A percentile compares a stretch with the other conserved stretches of the same genome.
phyloP scores from a whole-genome alignment of 2,113 vertebrate genomes.

The Cynocephalus volans region DNA sequence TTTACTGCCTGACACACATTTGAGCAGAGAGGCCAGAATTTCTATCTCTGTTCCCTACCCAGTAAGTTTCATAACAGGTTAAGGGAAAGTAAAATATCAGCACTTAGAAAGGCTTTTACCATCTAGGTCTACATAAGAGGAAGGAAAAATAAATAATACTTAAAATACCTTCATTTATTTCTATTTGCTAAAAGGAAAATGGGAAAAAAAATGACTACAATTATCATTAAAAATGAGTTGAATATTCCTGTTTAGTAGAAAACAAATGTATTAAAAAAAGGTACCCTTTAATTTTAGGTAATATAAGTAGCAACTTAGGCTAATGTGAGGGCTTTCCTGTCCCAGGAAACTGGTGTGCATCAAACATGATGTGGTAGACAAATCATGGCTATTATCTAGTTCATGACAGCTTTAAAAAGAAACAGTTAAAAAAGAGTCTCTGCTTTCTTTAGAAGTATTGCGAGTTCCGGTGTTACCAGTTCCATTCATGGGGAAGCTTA shows the following conservation, averaged over 20 bases:
- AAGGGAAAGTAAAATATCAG: background rate
- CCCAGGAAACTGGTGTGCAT: background rate
- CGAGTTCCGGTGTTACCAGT: background rate
- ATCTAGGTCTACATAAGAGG: background rate
- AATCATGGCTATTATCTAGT: background rate
- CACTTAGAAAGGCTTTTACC: background rate
- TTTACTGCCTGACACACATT: background rate
- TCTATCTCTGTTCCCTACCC: background rate
- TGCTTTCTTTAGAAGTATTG: background rate
- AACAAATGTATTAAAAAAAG: background rate
- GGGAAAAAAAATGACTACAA: background rate
- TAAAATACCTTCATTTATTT: background rate
- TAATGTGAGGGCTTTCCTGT: background rate
- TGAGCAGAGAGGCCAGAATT: background rate
- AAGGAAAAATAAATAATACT: background rate
- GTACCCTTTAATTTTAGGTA: background rate
- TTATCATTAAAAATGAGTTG: background rate
- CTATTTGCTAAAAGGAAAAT: background rate
- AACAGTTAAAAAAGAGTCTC: background rate
- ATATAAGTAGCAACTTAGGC: background rate
- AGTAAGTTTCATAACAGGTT: background rate
- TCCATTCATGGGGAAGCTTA: background rate
- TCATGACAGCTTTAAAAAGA: conserved; percentile 31
- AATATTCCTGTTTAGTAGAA: background rate
- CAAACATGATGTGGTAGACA: background rate